Evolutionary conservation across 2,113 vertebrate genomes (phyloP).

Genomic region (Holacanthus passer): DNA sequence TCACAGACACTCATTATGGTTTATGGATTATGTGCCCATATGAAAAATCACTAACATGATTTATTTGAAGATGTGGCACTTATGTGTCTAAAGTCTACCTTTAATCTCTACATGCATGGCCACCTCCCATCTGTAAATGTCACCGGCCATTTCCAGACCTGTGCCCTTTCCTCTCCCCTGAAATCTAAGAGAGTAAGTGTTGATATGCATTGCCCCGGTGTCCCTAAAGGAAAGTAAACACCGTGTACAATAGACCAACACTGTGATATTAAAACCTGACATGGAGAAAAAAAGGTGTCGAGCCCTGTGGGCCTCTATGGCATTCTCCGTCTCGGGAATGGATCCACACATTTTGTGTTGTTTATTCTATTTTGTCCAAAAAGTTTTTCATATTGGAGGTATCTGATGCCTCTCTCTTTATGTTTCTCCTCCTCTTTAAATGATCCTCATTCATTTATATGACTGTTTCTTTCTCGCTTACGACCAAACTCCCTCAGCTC

Average conservation of each 20-base stretch:
- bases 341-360: not conserved
- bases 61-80: not conserved
- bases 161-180: conserved; percentile 44
- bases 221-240: not conserved
- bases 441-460: not conserved
- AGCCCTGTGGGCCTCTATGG: conserved; percentile 37
- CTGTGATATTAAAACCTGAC: conserved; percentile 35
- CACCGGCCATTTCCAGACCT: conserved; percentile 16
- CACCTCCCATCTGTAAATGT: conserved; percentile 47
- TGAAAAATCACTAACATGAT: not conserved
- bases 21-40: not conserved
- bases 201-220: conserved; percentile 35
- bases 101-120: not conserved
- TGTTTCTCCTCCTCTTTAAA: not conserved
- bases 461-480: not conserved
- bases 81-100: too few species aligned
- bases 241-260: conserved; percentile 8
- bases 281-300: not conserved
- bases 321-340: conserved; percentile 36
- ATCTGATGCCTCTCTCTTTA: not conserved
- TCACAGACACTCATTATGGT: not conserved
- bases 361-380: conserved; percentile 10
- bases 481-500: not conserved
- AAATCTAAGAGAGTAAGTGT: conserved; percentile 29
- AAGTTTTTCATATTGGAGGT: not conserved